Evolutionary conservation across 1,140 invertebrate species (phyloP).

Genomic region (Plectrocnemia conspersa): DNA sequence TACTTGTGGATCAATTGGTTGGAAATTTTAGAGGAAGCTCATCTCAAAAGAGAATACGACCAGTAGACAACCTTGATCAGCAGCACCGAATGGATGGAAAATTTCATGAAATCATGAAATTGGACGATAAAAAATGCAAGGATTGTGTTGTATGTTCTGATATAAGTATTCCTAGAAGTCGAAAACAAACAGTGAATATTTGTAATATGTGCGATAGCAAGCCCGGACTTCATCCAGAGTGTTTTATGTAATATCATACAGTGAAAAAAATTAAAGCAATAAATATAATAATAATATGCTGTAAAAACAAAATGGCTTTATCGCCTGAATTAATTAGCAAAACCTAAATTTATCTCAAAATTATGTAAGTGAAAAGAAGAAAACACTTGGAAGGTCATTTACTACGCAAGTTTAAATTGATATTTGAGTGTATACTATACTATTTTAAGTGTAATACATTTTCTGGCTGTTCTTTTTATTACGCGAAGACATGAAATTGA

Average conservation of each 20-base stretch:
- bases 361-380: no score
- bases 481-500: no score
- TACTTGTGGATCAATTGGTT: conserved; percentile 15
- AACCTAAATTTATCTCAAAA: no score
- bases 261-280: not conserved
- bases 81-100: not conserved
- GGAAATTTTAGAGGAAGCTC: conserved; percentile 8
- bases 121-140: not conserved
- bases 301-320: no score
- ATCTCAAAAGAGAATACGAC: not conserved
- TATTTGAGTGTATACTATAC: no score
- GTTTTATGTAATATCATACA: conserved; percentile 7
- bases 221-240: conserved; percentile 4
- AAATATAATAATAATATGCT: no score
- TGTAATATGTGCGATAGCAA: not conserved
- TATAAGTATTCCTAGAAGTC: not conserved
- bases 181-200: conserved; percentile 1
- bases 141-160: conserved; percentile 8
- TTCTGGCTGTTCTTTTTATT: no score
- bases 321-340: no score
- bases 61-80: not conserved
- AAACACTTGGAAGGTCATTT: no score
- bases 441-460: no score
- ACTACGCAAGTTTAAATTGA: no score
- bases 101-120: not conserved